Percentiles rank a stretch among this genome's conserved stretches.
phyloP scores from a whole-genome alignment of 2,113 vertebrate species.

The Calonectris borealis region DNA sequence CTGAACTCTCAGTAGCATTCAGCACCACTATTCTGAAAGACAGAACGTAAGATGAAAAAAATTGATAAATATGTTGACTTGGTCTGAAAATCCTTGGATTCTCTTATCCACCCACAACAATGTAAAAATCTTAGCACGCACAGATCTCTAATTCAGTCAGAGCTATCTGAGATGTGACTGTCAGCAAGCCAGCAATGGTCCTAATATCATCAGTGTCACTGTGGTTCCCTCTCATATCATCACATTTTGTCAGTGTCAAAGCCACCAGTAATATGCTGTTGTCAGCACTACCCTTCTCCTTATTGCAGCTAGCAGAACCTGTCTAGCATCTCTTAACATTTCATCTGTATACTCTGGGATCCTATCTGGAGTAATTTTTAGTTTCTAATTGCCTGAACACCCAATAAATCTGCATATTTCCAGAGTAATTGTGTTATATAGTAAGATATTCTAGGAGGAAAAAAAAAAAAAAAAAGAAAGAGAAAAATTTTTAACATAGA shows the following conservation, averaged over 20 bases:
- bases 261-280: not conserved
- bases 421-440: not conserved
- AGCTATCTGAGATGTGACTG: not conserved
- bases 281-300: not conserved
- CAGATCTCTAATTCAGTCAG: not conserved
- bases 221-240: not conserved
- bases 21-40: not conserved
- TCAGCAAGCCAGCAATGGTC: not conserved
- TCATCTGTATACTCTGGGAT: not conserved
- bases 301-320: not conserved
- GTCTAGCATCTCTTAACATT: not conserved
- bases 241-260: not conserved
- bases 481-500: not conserved
- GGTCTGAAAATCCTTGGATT: not conserved
- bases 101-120: not conserved
- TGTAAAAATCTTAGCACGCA: not conserved
- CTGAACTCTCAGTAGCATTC: not conserved
- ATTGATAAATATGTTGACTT: not conserved
- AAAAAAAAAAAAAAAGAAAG: not conserved
- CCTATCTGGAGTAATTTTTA: not conserved
- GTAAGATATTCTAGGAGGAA: not conserved
- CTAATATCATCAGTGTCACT: not conserved
- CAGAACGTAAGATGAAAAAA: not conserved
- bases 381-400: not conserved
- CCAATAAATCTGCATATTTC: not conserved